Evolutionary conservation across 2,888 invertebrate species (phyloP).

Genomic region (Osmoderma eremita): DNA sequence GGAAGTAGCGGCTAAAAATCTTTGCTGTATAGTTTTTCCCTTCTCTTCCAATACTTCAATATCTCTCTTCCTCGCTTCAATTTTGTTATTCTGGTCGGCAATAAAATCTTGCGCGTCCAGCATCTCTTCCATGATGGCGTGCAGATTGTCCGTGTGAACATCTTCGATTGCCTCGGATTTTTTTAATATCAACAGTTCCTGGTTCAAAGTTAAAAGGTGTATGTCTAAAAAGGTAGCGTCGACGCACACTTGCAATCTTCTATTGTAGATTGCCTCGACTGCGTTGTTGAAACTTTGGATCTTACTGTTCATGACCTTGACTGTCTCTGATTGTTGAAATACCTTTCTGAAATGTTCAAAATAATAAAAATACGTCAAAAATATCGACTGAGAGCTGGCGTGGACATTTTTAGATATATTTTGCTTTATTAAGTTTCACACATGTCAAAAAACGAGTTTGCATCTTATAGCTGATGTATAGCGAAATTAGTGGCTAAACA

Average conservation of each 20-base stretch:
- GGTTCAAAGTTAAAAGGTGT: slow-evolving; percentile 74
- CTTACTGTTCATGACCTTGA: slow-evolving; percentile 68
- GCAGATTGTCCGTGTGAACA: slow-evolving; percentile 65
- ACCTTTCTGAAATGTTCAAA: slow-evolving; percentile 63
- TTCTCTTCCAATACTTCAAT: slow-evolving; percentile 64
- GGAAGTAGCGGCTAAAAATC: slow-evolving; percentile 70
- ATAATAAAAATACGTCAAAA: too few species aligned
- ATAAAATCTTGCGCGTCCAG: slow-evolving; percentile 68
- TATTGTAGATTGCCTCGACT: slow-evolving; percentile 67
- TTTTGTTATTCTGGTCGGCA: slow-evolving; percentile 65
- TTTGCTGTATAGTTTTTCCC: slow-evolving; percentile 65
- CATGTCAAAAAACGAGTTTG: too few species aligned
- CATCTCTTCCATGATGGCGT: slow-evolving; percentile 57
- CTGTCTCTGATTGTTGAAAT: slow-evolving; percentile 74
- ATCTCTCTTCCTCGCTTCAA: slow-evolving; percentile 65
- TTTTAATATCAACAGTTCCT: slow-evolving; percentile 79
- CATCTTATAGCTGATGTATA: too few species aligned
- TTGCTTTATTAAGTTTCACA: too few species aligned
- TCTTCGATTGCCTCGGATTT: slow-evolving; percentile 79
- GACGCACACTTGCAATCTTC: slow-evolving; percentile 70
- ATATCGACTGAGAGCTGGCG: too few species aligned
- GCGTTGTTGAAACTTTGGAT: slow-evolving; percentile 75
- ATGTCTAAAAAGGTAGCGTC: slow-evolving; percentile 70
- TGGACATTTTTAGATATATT: background rate
- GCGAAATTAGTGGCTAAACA: too few species aligned